Evolutionary conservation across 2,797 vertebrate genomes (phyloP), one percentile per base, ranked within the genome.

Genomic region (Tamandua tetradactyla): DNA sequence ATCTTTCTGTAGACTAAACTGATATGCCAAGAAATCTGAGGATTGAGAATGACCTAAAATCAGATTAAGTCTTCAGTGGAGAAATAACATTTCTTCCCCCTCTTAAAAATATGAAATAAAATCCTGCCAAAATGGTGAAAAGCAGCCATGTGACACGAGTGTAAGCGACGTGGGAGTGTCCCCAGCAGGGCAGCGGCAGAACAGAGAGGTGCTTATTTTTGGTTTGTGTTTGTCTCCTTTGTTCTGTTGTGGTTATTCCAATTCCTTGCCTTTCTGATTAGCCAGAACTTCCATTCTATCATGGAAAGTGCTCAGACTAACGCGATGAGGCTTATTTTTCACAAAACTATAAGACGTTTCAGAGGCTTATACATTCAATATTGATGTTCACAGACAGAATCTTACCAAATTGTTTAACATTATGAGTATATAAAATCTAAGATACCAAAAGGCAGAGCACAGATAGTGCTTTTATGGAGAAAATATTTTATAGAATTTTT

Each of bases 121-220:
- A 49, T 62, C 15, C 22, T 74, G 14, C 32, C 52, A 52, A 30
- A 62, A 61, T 40, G 20, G 30, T 12, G 55, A 5, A 27, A 44
- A 23, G 62, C 2, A 44, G 17, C 37, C 13, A 1, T 9, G 5
- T 30, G 52, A 7, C 12, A 0, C 1, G 3, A 79, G 57, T 49
- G 0, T 17, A 44, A 22, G 22, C 10, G 1, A 15, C 1, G 12
- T 12, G 0, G 22, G 22, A 57, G 27, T 7, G 8, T 13, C 7
- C 30, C 22, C 0, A 6, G n/a, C 15, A 0, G 0, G 5, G 3
- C 7, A 1, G 22, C 20, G 3, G 6, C 1, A 6, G 52, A 6
- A 9, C 0, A 2, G 17, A 17, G 22, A 32, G 14, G 6, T 8
- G 1, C 15, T 9, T 76, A 44, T 52, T 47, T 25, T 32, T 0